phyloP scores from a whole-genome alignment of 2,797 vertebrate genomes.

The Eidolon dupreanum region DNA sequence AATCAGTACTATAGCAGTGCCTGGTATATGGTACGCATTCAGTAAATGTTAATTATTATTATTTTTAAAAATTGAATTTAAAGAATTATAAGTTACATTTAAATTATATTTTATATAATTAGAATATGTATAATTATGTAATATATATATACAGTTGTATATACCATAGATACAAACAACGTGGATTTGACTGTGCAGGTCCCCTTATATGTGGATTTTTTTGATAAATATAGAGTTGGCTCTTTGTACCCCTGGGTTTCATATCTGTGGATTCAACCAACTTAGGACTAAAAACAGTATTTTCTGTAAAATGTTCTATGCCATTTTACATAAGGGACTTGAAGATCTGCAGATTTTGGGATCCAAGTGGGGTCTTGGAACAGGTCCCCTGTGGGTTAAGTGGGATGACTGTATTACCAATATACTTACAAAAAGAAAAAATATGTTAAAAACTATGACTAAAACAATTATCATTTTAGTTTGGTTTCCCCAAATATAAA shows the following conservation, averaged over 20 bases:
- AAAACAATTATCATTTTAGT: background rate
- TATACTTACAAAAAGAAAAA: background rate
- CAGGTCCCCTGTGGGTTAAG: background rate
- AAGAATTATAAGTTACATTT: background rate
- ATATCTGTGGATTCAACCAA: background rate
- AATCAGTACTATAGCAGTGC: background rate
- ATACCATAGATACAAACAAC: background rate
- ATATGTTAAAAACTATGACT: background rate
- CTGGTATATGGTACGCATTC: background rate
- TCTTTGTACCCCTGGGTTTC: background rate
- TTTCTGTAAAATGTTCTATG: background rate
- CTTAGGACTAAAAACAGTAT: background rate
- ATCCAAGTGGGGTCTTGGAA: background rate
- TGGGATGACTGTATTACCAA: background rate
- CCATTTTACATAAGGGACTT: background rate
- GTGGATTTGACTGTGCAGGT: background rate
- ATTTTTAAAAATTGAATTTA: background rate
- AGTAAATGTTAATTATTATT: background rate
- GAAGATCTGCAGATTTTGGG: no score
- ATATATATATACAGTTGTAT: no score
- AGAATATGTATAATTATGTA: background rate
- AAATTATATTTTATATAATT: background rate
- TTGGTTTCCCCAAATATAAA: constrained; percentile 8
- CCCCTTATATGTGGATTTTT: background rate
- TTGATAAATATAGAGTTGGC: background rate